Percentiles rank a stretch among this genome's conserved stretches.
Evolutionary conservation across 2,113 vertebrate species (phyloP).

Genomic region (Indicator indicator): DNA sequence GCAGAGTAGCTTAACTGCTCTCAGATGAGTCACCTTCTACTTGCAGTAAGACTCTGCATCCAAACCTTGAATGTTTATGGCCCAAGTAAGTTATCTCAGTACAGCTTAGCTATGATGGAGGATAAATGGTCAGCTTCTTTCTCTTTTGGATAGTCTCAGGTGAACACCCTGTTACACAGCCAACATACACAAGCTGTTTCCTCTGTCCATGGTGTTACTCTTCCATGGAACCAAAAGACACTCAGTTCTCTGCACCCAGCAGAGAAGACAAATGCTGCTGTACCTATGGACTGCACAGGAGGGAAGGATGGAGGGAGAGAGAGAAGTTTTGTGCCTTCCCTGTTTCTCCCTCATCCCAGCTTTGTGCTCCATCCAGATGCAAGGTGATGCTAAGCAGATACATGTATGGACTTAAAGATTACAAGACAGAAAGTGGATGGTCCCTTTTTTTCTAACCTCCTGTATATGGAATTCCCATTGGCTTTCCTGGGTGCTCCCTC

Average conservation of each 20-base stretch:
- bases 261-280: background rate
- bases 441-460: constrained; percentile 18
- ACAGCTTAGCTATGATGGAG: background rate
- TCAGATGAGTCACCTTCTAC: background rate
- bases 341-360: background rate
- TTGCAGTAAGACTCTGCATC: background rate
- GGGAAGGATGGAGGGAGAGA: background rate
- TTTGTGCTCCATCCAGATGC: background rate
- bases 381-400: constrained; percentile 38
- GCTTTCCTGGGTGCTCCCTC: constrained; percentile 57
- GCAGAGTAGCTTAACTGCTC: background rate
- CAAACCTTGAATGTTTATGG: background rate
- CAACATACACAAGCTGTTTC: background rate
- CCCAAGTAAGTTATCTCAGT: background rate
- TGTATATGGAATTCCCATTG: constrained; percentile 18
- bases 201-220: background rate
- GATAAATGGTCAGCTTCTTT: background rate
- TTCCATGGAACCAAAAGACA: background rate
- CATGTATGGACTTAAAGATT: constrained; percentile 60
- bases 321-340: background rate
- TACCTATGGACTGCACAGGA: background rate
- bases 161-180: background rate
- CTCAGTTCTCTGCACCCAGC: background rate
- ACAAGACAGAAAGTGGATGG: constrained; percentile 44
- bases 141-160: background rate